phyloP scores from a whole-genome alignment of 1,140 invertebrate genomes.

The Drosophila nigromelanica region DNA sequence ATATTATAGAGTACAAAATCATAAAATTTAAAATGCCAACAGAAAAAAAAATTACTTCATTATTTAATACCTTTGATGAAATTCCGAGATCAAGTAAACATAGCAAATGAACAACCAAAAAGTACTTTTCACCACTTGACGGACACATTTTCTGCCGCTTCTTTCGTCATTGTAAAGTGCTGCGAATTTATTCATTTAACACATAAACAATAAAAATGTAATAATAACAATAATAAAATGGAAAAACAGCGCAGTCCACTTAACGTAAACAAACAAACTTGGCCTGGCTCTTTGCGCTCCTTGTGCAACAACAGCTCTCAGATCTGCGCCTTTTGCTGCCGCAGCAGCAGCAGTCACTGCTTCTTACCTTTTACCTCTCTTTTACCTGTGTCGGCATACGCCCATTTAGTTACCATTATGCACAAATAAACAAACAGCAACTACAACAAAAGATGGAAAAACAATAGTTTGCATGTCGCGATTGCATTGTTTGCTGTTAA shows the following conservation, averaged over 20 bases:
- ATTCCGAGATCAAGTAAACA: too few species aligned
- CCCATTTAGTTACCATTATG: constrained; percentile 29
- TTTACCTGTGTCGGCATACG: constrained; percentile 13
- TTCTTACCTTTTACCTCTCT: neutral
- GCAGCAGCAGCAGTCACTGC: neutral
- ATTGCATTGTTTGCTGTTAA: constrained; percentile 26
- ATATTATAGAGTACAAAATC: too few species aligned
- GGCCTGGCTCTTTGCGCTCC: constrained; percentile 8
- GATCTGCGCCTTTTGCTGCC: constrained; percentile 24
- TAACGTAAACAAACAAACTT: constrained; percentile 49
- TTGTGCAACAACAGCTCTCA: neutral
- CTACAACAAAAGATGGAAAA: constrained; percentile 3
- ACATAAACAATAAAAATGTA: constrained; percentile 1
- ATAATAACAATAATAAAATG: constrained; percentile 17
- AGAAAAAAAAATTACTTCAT: too few species aligned
- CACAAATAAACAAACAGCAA: constrained; percentile 5
- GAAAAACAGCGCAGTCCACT: constrained; percentile 37
- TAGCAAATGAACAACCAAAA: too few species aligned
- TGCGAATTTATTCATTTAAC: neutral
- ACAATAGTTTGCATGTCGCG: constrained; percentile 27
- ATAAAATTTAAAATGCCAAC: too few species aligned
- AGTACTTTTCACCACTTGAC: too few species aligned
- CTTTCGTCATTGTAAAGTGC: neutral
- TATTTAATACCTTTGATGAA: too few species aligned
- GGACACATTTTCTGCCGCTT: neutral